phyloP scores from a whole-genome alignment of 2,888 invertebrate species.

The Tenodera sinensis region DNA sequence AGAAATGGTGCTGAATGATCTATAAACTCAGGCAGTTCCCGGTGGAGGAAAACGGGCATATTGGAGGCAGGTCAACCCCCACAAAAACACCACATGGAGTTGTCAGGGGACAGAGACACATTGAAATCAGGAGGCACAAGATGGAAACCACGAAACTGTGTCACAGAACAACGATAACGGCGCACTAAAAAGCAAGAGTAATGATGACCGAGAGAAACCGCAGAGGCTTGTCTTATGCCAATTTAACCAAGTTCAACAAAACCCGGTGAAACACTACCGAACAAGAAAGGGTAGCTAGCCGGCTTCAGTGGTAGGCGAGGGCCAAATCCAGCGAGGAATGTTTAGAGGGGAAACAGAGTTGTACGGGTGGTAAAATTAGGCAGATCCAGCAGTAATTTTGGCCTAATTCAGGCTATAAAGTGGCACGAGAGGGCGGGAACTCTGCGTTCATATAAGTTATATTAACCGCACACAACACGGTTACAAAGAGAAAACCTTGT shows the following conservation, averaged over 20 bases:
- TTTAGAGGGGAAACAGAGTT: not conserved
- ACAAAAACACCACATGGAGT: no score
- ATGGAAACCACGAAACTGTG: not conserved
- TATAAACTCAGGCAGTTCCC: no score
- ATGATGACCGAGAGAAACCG: not conserved
- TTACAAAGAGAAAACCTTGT: not conserved
- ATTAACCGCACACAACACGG: conserved; percentile 6
- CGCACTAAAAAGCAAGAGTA: not conserved
- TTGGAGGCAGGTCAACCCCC: no score
- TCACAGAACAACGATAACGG: not conserved
- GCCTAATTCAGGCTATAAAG: conserved; percentile 25
- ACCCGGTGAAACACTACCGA: not conserved
- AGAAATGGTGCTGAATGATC: no score
- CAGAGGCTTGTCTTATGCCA: not conserved
- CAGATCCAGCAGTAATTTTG: conserved; percentile 24
- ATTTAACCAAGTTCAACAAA: not conserved
- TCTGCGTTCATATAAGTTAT: conserved; percentile 9
- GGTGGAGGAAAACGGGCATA: no score
- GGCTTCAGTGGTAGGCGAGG: no score
- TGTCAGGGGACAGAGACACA: no score
- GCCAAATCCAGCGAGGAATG: not conserved
- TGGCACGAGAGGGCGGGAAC: not conserved
- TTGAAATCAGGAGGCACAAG: not conserved
- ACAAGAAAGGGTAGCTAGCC: not conserved
- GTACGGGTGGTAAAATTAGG: conserved; percentile 15